These are phyloP conservation scores for Antrozous pallidus DNA, from an alignment of 2,797 vertebrate genomes.

Conservation along the genomic window DNA sequence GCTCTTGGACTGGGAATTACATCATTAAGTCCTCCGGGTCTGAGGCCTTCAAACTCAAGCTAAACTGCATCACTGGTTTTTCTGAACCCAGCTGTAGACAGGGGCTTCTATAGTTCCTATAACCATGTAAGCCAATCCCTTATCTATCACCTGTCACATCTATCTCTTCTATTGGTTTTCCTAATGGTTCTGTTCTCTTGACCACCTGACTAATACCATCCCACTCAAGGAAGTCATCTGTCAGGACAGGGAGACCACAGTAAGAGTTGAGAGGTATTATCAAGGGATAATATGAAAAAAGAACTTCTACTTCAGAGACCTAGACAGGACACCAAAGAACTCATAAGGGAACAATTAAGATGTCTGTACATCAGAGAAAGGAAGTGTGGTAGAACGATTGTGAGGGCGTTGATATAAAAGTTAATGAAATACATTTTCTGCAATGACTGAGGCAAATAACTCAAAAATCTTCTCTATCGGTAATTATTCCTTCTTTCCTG, in stretches of 20 bases:
- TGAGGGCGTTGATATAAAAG: not conserved
- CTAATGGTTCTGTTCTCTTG: not conserved
- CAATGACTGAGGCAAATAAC: not conserved
- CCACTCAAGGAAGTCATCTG: not conserved
- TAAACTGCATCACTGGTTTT: not conserved
- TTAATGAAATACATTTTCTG: not conserved
- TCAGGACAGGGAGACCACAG: not conserved
- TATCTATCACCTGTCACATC: not conserved
- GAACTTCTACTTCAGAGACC: not conserved
- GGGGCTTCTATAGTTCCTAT: not conserved
- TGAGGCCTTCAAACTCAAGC: not conserved
- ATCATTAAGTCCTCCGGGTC: not conserved
- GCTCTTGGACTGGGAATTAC: not conserved
- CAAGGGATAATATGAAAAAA: not conserved
- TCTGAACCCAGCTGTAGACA: not conserved
- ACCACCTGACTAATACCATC: not conserved
- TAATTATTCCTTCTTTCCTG: not conserved
- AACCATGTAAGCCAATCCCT: not conserved
- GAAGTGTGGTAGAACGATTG: not conserved
- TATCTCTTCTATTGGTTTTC: not conserved
- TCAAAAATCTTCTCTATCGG: not conserved
- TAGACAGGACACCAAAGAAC: not conserved
- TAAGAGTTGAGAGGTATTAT: not conserved
- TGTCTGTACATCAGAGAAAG: not conserved
- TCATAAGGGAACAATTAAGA: not conserved